Evolutionary conservation across 2,797 vertebrate species (phyloP).

Genomic region (Lacerta agilis): DNA sequence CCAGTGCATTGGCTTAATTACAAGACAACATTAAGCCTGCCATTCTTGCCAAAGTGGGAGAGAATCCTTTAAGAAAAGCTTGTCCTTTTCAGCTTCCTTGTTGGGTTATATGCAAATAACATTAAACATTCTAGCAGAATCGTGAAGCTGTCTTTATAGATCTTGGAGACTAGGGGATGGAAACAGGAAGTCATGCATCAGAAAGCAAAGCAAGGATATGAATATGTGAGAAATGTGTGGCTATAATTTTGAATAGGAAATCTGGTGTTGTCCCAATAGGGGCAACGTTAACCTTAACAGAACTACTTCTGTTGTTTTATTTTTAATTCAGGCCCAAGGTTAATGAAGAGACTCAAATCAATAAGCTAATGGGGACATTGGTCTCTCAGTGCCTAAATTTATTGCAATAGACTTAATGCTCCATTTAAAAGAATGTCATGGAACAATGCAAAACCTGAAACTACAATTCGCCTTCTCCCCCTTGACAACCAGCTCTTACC

Average conservation of each 20-base stretch:
- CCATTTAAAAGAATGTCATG: neutral
- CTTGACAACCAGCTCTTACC: neutral
- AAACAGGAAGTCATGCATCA: neutral
- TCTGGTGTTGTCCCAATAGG: neutral
- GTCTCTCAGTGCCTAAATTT: neutral
- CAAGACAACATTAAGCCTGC: neutral
- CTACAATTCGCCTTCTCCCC: neutral
- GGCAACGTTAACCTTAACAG: neutral
- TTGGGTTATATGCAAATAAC: neutral
- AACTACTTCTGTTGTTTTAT: neutral
- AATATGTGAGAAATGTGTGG: neutral
- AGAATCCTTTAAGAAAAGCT: constrained; percentile 25
- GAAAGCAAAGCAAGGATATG: neutral
- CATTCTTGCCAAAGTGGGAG: constrained; percentile 9
- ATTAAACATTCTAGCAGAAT: constrained; percentile 1
- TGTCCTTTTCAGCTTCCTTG: neutral
- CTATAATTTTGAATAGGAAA: neutral
- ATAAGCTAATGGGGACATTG: neutral
- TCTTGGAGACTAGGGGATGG: neutral
- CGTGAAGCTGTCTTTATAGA: neutral
- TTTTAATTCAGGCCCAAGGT: neutral
- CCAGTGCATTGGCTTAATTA: neutral
- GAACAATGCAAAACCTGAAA: neutral
- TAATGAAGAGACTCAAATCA: neutral
- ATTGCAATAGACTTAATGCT: neutral